Evolutionary conservation across 1,140 invertebrate species (phyloP).

Genomic region (Philopotamus ludificatus): DNA sequence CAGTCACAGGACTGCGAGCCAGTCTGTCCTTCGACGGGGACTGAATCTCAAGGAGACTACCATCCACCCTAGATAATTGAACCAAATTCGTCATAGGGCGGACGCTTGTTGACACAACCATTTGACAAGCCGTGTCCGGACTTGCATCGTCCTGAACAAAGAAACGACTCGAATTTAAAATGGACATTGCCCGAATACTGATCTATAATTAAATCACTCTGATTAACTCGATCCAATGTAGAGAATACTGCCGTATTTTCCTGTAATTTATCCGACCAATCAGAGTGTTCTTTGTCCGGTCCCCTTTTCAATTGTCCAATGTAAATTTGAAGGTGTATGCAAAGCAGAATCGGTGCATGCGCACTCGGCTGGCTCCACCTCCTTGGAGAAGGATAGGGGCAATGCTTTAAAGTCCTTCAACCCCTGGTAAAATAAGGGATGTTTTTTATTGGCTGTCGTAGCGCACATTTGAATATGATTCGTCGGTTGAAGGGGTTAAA

Average conservation of each 20-base stretch:
- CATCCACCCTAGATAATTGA: conserved; percentile 26
- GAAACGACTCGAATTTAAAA: no score
- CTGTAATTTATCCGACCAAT: no score
- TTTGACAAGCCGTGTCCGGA: background rate
- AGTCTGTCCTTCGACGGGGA: conserved; percentile 19
- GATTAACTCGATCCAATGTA: no score
- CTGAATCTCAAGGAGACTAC: conserved; percentile 28
- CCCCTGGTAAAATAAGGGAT: conserved; percentile 23
- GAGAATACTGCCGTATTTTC: no score
- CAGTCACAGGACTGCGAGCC: background rate
- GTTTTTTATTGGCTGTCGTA: conserved; percentile 29
- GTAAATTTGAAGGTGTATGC: conserved; percentile 34
- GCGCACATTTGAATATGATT: conserved; percentile 34
- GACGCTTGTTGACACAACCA: background rate
- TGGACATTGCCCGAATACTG: no score
- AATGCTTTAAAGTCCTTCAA: conserved; percentile 32
- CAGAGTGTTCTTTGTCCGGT: background rate
- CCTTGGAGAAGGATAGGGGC: conserved; percentile 15
- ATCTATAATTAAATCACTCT: no score
- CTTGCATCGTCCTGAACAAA: background rate
- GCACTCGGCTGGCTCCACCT: conserved; percentile 17
- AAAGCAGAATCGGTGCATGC: conserved; percentile 33
- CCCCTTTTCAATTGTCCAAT: background rate
- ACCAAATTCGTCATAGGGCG: conserved; percentile 24
- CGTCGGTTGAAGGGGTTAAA: conserved; percentile 8